Evolutionary conservation across 2,797 vertebrate genomes (phyloP).

Genomic region (Mallotus villosus): DNA sequence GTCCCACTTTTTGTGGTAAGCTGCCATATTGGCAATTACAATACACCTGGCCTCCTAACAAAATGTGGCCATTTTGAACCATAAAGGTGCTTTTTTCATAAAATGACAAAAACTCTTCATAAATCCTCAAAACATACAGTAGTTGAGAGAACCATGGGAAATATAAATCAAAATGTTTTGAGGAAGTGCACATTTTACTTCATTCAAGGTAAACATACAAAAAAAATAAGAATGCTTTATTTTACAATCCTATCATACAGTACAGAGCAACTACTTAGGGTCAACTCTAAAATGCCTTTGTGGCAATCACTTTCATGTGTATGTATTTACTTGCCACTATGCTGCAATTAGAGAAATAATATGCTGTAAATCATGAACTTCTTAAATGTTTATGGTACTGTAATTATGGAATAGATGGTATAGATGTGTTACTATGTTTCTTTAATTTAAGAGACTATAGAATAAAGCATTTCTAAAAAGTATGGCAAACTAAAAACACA

Average conservation of each 20-base stretch:
- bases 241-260: not conserved
- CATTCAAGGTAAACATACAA: constrained; percentile 26
- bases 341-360: not conserved
- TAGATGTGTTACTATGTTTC: not conserved
- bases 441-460: not conserved
- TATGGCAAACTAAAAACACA: constrained; percentile 1
- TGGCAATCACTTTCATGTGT: too few species aligned
- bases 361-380: not conserved
- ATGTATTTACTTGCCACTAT: too few species aligned
- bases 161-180: constrained; percentile 12
- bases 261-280: too few species aligned
- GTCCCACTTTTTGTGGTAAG: constrained; percentile 5
- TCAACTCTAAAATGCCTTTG: too few species aligned
- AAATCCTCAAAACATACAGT: constrained; percentile 7
- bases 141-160: constrained; percentile 22
- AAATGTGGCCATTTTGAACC: constrained; percentile 1
- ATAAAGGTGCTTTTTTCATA: constrained; percentile 2
- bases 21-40: constrained; percentile 11
- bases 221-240: constrained; percentile 11
- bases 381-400: too few species aligned
- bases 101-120: constrained; percentile 1
- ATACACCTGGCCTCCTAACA: not conserved
- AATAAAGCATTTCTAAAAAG: constrained; percentile 2
- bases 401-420: not conserved
- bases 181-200: constrained; percentile 7